Evolutionary conservation across 2,888 invertebrate genomes (phyloP).

Genomic region (Nebria brevicollis): DNA sequence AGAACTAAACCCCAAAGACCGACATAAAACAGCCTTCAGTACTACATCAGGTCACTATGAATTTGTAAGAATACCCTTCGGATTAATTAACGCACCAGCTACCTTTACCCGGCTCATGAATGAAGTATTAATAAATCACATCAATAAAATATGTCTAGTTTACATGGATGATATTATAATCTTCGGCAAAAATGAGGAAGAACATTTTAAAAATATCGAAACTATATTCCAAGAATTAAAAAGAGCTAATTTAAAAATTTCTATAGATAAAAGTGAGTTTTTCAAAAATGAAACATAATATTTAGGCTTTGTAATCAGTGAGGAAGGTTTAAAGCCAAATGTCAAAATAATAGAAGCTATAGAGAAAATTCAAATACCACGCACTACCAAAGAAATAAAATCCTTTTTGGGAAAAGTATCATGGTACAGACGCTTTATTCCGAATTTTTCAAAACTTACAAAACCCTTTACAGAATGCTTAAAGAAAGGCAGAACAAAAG

Average conservation of each 20-base stretch:
- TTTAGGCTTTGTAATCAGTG: too few relatives aligned
- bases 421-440: slow-evolving; percentile 36
- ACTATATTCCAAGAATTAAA: slow-evolving; percentile 15
- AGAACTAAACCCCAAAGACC: too few relatives aligned
- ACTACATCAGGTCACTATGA: too few relatives aligned
- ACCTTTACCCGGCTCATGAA: slow-evolving; percentile 19
- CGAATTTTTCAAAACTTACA: too few relatives aligned
- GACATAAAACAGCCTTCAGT: too few relatives aligned
- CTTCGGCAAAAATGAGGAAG: slow-evolving; percentile 9
- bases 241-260: slow-evolving; percentile 31
- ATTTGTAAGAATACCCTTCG: too few relatives aligned
- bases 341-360: too few relatives aligned
- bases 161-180: not conserved
- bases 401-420: slow-evolving; percentile 39
- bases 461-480: too few relatives aligned
- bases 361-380: too few relatives aligned
- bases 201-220: slow-evolving; percentile 21
- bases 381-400: slow-evolving; percentile 38
- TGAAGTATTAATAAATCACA: slow-evolving; percentile 5
- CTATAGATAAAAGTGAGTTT: not conserved
- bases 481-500: too few relatives aligned
- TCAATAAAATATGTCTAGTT: slow-evolving; percentile 7
- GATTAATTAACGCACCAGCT: not conserved
- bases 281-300: too few relatives aligned
- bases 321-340: too few relatives aligned